Base-by-base conservation (phyloP, 2,888 invertebrate species). In the Uloborus plumipes region DNA sequence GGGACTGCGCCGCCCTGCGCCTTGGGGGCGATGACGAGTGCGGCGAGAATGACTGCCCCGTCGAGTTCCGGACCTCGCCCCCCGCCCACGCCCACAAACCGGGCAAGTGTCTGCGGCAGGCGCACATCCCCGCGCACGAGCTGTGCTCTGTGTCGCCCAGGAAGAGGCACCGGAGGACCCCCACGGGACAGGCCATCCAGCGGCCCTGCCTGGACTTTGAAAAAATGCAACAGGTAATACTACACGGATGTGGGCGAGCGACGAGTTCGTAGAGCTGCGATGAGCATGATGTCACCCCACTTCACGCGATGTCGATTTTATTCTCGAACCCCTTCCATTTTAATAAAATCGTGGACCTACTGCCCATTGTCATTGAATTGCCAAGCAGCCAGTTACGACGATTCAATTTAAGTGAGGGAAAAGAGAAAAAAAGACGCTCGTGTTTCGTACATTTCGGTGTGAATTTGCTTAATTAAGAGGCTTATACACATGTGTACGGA, bases 161-260 rank as follows among this genome's bases (percentile, higher is more conserved):
- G 82, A 92, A 92, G 88, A 89, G 93, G 87, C 93, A 93, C 87
- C 90, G 92, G 85, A 91, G 91, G 86, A 90, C 90, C 86, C 85
- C 87, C 71, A 65, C 83, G 16, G 53, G n/a, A 51, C 55, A 71
- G 22, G 39, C 89, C 86, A 91, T 93, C 87, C 94, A 94, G 89
- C 92, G 96, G 88, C 97, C 97, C 86, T 96, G 95, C 90, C 92
- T 97, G 88, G 96, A 97, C 91, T 96, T 97, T 89, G 97, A 97
- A 90, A 97, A 97, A 91, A 97, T 97, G 96, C 96, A 96, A 91
- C 95, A 95, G 94, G 95, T 95, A 91, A 91, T 67, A 39, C 3
- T 67, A 39, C 3, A 39, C 9, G 39, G 39, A 39, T 39, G 39
- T 39, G 39, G 39, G 11, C 7, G 39, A 39, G 11, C 39, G 39